These are phyloP conservation scores for Orchesella flavescens DNA, from an alignment of 2,888 invertebrate genomes.

Conservation along the genomic window DNA sequence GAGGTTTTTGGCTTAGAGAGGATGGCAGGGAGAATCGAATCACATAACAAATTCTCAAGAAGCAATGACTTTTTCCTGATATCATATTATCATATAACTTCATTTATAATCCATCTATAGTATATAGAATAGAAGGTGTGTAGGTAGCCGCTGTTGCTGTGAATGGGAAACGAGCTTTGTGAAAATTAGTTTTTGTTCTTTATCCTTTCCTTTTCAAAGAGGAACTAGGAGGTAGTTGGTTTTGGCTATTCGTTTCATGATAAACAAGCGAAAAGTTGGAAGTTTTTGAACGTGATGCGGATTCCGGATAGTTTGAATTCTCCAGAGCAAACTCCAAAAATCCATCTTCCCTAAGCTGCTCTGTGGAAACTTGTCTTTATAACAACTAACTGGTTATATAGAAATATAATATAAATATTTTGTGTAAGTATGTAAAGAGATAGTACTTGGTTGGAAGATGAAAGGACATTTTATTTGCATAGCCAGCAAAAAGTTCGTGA, in stretches of 20 bases:
- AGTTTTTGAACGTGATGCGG: not conserved
- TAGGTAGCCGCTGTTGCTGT: too few relatives aligned
- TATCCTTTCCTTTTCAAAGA: slow-evolving; percentile 10
- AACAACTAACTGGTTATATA: too few relatives aligned
- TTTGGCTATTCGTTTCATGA: too few relatives aligned
- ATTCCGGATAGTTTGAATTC: slow-evolving; percentile 46
- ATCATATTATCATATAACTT: too few relatives aligned
- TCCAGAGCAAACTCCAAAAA: slow-evolving; percentile 62
- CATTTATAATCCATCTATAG: too few relatives aligned
- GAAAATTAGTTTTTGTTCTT: slow-evolving; percentile 39
- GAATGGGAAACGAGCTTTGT: slow-evolving; percentile 36
- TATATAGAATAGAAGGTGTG: too few relatives aligned
- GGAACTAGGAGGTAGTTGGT: not conserved
- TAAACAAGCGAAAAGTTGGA: slow-evolving; percentile 30
- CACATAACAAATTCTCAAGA: slow-evolving; percentile 59
- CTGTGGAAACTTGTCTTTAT: too few relatives aligned
- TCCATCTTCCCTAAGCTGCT: slow-evolving; percentile 15
- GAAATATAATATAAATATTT: too few relatives aligned
- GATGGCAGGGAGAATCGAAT: slow-evolving; percentile 33
- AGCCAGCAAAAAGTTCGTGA: slow-evolving; percentile 3
- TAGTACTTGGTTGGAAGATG: not conserved
- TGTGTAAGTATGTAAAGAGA: too few relatives aligned
- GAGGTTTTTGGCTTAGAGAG: not conserved
- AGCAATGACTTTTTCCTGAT: slow-evolving; percentile 11
- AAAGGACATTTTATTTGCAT: slow-evolving; percentile 35